phyloP scores from a whole-genome alignment of 2,113 vertebrate species.

The Cinclus mexicanus region DNA sequence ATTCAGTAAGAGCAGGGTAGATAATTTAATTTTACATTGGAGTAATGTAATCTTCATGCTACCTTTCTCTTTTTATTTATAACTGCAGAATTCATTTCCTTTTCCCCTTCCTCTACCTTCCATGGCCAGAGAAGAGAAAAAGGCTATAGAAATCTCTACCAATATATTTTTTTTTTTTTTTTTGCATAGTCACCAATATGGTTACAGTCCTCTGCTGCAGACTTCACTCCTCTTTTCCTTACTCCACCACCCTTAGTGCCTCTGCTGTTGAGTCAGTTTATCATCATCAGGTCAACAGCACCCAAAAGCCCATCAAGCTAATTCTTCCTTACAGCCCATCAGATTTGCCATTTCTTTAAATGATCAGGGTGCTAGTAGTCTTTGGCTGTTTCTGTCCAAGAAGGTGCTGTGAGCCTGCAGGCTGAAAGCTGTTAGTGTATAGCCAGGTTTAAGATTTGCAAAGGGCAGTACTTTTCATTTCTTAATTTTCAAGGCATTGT shows the following conservation, averaged over 20 bases:
- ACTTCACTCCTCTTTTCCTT: background rate
- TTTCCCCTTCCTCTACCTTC: background rate
- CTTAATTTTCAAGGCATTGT: background rate
- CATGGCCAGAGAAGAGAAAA: background rate
- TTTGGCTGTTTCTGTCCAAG: background rate
- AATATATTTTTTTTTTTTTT: background rate
- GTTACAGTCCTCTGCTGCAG: background rate
- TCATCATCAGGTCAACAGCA: background rate
- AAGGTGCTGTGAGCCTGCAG: background rate
- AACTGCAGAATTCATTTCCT: background rate
- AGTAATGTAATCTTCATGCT: background rate
- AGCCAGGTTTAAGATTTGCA: background rate
- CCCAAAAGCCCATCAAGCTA: background rate
- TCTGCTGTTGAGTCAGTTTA: background rate
- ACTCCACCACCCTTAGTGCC: background rate
- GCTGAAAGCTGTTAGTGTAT: background rate
- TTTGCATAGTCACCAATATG: background rate
- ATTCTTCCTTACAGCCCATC: background rate
- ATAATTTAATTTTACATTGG: background rate
- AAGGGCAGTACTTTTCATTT: background rate
- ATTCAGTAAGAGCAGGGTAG: background rate
- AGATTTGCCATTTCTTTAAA: background rate
- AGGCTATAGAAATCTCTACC: background rate
- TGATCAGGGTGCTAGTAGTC: background rate
- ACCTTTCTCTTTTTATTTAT: slow-evolving; percentile 36